Conservation (phyloP, 1,140 invertebrate genomes). For the Centruroides sculpturatus region DNA sequence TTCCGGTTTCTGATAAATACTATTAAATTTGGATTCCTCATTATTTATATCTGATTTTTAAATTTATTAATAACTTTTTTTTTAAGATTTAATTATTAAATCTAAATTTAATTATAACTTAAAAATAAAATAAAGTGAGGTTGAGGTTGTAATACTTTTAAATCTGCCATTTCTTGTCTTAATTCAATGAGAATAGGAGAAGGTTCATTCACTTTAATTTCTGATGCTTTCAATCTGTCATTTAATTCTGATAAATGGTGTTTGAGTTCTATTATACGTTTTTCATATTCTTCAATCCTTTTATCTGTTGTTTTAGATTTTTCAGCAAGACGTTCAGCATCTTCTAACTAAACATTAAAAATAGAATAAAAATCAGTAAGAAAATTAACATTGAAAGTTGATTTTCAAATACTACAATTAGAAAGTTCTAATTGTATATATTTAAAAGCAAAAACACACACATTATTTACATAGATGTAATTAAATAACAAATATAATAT, state of each 20-base stretch:
- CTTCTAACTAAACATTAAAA: not conserved
- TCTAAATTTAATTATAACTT: not conserved
- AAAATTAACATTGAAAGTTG: too few species aligned
- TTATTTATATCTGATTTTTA: not conserved
- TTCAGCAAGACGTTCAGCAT: constrained; percentile 1
- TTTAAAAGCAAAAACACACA: too few species aligned
- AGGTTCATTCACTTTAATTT: constrained; percentile 41
- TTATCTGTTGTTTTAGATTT: constrained; percentile 12
- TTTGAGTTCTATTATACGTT: constrained; percentile 41
- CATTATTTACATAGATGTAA: too few species aligned
- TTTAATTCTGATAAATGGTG: constrained; percentile 47
- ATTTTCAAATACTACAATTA: too few species aligned
- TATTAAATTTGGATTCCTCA: too few species aligned
- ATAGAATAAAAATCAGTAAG: too few species aligned
- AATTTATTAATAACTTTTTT: not conserved
- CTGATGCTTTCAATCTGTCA: constrained; percentile 42
- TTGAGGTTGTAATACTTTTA: constrained; percentile 41
- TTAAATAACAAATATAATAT: too few species aligned
- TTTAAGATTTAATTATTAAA: not conserved
- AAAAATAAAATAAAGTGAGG: not conserved
- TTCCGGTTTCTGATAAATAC: too few species aligned
- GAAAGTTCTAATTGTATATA: too few species aligned
- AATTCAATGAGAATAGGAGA: constrained; percentile 46
- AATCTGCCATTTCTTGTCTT: constrained; percentile 49
- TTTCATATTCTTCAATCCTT: constrained; percentile 25